phyloP scores from a whole-genome alignment of 2,888 invertebrate genomes.

The Pristionchus arcanus region DNA sequence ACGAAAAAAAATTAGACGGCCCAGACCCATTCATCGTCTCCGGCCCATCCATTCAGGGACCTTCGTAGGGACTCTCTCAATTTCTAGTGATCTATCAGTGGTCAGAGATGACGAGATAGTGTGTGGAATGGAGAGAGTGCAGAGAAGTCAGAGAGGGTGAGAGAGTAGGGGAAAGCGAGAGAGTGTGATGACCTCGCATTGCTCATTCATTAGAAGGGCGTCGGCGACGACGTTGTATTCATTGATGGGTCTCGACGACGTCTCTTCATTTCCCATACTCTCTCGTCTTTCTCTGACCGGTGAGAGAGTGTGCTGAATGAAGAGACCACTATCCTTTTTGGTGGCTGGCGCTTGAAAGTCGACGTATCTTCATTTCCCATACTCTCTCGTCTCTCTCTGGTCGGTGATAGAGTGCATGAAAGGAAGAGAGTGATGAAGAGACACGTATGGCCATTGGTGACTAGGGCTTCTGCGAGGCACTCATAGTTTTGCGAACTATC shows the following conservation, averaged over 20 bases:
- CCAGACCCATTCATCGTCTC: background rate
- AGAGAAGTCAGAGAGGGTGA: background rate
- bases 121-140: background rate
- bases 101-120: background rate
- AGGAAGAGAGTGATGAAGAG: background rate
- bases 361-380: background rate
- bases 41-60: background rate
- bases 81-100: background rate
- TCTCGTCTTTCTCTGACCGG: background rate
- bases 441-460: background rate
- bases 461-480: background rate
- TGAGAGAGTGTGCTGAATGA: background rate
- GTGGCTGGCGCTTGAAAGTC: no score
- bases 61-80: background rate
- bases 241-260: background rate
- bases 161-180: background rate
- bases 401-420: background rate
- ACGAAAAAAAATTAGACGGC: no score
- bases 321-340: background rate
- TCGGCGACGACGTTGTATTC: background rate
- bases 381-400: background rate
- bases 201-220: conserved; percentile 19
- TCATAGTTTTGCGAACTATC: background rate
- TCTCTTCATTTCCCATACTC: background rate
- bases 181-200: conserved; percentile 16